Conservation (phyloP, 2,797 vertebrate species). For the Pangasius djambal region DNA sequence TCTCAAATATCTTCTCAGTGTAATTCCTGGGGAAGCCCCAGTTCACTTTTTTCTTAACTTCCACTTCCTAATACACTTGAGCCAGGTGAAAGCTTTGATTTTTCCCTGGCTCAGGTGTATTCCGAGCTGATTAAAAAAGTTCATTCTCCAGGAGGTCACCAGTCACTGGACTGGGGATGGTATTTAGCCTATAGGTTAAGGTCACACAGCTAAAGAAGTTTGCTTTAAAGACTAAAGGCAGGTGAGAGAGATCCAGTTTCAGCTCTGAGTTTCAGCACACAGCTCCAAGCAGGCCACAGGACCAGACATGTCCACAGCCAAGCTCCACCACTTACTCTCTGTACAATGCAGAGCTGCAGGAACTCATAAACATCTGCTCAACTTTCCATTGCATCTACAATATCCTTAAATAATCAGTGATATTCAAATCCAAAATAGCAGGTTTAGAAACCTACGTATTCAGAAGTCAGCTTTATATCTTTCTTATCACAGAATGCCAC, state of each 20-base stretch:
- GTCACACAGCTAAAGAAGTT: slow-evolving; percentile 16
- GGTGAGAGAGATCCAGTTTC: slow-evolving; percentile 66
- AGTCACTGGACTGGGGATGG: neutral
- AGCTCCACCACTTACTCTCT: slow-evolving; percentile 47
- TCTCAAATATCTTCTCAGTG: neutral
- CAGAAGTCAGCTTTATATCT: no score
- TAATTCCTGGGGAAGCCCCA: neutral
- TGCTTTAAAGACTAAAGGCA: slow-evolving; percentile 61
- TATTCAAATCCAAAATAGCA: neutral
- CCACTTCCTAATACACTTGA: neutral
- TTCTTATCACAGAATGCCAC: neutral
- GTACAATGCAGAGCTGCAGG: slow-evolving; percentile 36
- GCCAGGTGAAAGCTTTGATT: neutral
- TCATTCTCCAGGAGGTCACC: neutral
- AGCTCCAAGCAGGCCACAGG: slow-evolving; percentile 70
- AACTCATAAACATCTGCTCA: slow-evolving; percentile 2
- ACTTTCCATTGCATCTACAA: neutral
- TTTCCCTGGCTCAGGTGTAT: neutral
- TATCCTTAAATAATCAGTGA: neutral
- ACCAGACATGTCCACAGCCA: slow-evolving; percentile 75
- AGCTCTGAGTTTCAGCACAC: slow-evolving; percentile 57
- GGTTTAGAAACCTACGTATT: neutral
- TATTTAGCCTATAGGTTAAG: neutral
- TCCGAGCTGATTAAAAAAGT: neutral
- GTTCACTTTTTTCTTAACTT: neutral